Percentiles rank a stretch among this genome's conserved stretches.
These are phyloP conservation scores for Barypeithes pellucidus DNA, from an alignment of 2,888 invertebrate genomes.

Conservation along the genomic window DNA sequence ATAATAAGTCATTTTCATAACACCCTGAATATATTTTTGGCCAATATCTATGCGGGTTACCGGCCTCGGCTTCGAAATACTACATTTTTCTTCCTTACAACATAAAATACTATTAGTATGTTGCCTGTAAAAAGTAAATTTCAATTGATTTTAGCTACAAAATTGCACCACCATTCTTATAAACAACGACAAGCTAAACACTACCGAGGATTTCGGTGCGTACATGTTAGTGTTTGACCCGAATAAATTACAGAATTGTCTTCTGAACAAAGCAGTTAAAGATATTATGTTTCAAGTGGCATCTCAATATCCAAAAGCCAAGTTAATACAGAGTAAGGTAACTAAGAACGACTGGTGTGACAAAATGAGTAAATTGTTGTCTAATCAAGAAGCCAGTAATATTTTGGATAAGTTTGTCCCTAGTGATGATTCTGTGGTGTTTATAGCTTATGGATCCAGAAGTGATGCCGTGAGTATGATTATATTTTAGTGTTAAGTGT, in stretches of 20 bases:
- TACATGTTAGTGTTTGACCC: slow-evolving; percentile 75
- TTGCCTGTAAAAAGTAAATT: background rate
- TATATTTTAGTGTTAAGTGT: no score
- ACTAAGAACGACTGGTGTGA: slow-evolving; percentile 60
- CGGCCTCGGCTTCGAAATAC: no score
- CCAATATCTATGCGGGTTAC: no score
- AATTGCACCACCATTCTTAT: slow-evolving; percentile 72
- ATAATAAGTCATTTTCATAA: no score
- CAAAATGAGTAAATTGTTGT: slow-evolving; percentile 68
- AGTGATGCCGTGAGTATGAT: slow-evolving; percentile 71
- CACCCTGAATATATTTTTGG: no score
- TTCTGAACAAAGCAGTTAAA: slow-evolving; percentile 74
- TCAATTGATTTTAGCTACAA: slow-evolving; percentile 56
- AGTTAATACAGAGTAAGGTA: slow-evolving; percentile 65
- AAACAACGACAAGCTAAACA: slow-evolving; percentile 60
- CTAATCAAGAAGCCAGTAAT: slow-evolving; percentile 66
- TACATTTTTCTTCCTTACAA: no score
- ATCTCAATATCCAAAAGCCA: slow-evolving; percentile 70
- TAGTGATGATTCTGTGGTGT: slow-evolving; percentile 72
- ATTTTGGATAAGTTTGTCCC: slow-evolving; percentile 68
- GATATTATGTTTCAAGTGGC: slow-evolving; percentile 73
- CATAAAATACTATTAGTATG: background rate
- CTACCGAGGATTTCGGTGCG: slow-evolving; percentile 71
- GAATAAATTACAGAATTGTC: slow-evolving; percentile 69
- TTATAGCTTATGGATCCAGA: slow-evolving; percentile 74